Evolutionary conservation across 92 coral and sea anemone species (phyloP), one percentile per base, ranked within the genome.

Genomic region (Epizoanthus illoricatus): DNA sequence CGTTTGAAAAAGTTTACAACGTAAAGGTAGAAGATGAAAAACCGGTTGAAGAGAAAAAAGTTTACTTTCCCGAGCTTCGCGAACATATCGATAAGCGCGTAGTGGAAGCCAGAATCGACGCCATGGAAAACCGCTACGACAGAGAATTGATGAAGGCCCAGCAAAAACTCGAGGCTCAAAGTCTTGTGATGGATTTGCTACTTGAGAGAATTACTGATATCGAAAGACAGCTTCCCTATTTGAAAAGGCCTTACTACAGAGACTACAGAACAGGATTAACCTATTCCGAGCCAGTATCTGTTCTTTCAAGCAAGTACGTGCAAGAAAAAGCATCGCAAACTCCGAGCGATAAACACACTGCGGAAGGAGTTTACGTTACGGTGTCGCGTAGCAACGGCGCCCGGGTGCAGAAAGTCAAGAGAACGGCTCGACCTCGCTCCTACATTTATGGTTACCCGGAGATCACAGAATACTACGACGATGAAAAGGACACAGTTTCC

Each of bases 371-470:
- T 78, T 78, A 78, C 41, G 82, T 78, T 17, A 9, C 82, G 1
- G 82, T 78, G 71, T 78, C 82, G 82, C 82, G 82, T 78, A 78
- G 82, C 82, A 78, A 78, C 82, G 82, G 82, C 5, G 82, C 82
- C 3, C 71, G 82, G 18, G 60, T 78, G 57, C 82, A 78, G 23
- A 63, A 70, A 64, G 82, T 78, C 5, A 78, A 78, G 42, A 78
- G 65, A 78, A 64, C 82, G 5, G 70, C 82, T 43, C 28, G 49
- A 4, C 82, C 82, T 5, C 71, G 71, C 2, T 16, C 19, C 3
- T 76, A 76, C 18, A 55, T 62, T 45, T 78, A 78, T 13, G 71
- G 82, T 0, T 78, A 78, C 7, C 82, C 82, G 12, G 82, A 78
- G 16, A 19, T 59, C 12, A 78, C 60, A 12, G 82, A 78, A 45